Conservation (phyloP, 2,797 vertebrate species). For the Argentina silus region DNA sequence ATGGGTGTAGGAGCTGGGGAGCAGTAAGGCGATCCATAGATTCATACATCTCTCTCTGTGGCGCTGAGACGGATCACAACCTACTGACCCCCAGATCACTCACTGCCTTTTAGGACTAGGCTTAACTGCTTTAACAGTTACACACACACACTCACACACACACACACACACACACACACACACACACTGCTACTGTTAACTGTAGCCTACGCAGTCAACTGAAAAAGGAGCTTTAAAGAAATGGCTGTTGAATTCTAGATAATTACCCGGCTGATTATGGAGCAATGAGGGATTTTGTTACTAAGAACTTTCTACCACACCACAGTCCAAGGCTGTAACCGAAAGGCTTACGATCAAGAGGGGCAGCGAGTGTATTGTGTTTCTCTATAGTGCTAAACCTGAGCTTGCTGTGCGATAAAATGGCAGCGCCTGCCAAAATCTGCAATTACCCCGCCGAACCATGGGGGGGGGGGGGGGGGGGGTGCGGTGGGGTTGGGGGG, state of each 20-base stretch:
- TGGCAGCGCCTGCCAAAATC: slow-evolving; percentile 49
- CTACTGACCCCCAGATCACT: slow-evolving; percentile 28
- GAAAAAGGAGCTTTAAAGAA: not conserved
- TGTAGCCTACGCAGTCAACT: not conserved
- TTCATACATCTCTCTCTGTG: slow-evolving; percentile 22
- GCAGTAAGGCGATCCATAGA: slow-evolving; percentile 32
- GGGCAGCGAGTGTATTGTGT: slow-evolving; percentile 23
- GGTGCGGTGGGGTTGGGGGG: slow-evolving; percentile 47
- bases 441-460: slow-evolving; percentile 60
- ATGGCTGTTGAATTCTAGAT: not conserved
- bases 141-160: not conserved
- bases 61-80: slow-evolving; percentile 39
- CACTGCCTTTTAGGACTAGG: slow-evolving; percentile 23
- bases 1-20: slow-evolving; percentile 21
- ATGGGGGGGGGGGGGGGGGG: too few relatives aligned
- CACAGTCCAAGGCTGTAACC: slow-evolving; percentile 16
- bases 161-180: slow-evolving; percentile 9
- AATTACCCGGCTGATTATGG: slow-evolving; percentile 19
- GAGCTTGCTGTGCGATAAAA: slow-evolving; percentile 45
- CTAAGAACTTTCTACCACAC: slow-evolving; percentile 2
- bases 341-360: not conserved
- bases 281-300: slow-evolving; percentile 22
- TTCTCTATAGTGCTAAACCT: slow-evolving; percentile 54
- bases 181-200: not conserved
- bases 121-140: slow-evolving; percentile 6